Evolutionary conservation across 2,113 vertebrate species (phyloP).

Genomic region (Uria lomvia): DNA sequence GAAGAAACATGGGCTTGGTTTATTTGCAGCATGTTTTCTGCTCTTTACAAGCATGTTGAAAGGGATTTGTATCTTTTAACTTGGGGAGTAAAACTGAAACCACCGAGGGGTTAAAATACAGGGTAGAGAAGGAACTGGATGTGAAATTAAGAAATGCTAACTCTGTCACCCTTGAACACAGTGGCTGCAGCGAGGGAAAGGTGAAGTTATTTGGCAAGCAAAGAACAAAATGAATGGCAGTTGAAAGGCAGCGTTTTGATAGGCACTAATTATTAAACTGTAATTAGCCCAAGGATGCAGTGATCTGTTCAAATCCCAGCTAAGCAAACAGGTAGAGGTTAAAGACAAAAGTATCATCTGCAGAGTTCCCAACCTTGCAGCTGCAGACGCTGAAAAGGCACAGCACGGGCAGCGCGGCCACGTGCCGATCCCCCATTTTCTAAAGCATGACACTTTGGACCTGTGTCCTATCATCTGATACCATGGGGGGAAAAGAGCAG

Average conservation of each 20-base stretch:
- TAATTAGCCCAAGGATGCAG: conserved; percentile 51
- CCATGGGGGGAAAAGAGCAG: background rate
- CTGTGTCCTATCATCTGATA: background rate
- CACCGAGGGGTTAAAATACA: background rate
- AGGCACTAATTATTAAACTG: conserved; percentile 62
- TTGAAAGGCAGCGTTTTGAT: conserved; percentile 53
- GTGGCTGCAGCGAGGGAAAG: conserved; percentile 25
- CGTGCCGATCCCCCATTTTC: accelerated
- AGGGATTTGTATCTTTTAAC: background rate
- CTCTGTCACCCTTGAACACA: background rate
- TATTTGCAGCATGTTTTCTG: background rate
- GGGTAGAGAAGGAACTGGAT: background rate
- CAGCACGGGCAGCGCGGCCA: background rate
- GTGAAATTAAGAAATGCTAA: conserved; percentile 32
- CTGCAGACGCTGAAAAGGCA: background rate
- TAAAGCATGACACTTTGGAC: background rate
- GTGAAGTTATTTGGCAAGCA: conserved; percentile 49
- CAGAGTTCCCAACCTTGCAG: background rate
- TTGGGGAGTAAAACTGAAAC: background rate
- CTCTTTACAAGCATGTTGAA: background rate
- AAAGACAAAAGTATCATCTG: background rate
- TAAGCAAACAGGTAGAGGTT: conserved; percentile 46
- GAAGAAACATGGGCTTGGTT: background rate
- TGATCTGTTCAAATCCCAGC: conserved; percentile 21
- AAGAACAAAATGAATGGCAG: conserved; percentile 16